phyloP scores from a whole-genome alignment of 2,888 invertebrate genomes.

The Blera fallax region DNA sequence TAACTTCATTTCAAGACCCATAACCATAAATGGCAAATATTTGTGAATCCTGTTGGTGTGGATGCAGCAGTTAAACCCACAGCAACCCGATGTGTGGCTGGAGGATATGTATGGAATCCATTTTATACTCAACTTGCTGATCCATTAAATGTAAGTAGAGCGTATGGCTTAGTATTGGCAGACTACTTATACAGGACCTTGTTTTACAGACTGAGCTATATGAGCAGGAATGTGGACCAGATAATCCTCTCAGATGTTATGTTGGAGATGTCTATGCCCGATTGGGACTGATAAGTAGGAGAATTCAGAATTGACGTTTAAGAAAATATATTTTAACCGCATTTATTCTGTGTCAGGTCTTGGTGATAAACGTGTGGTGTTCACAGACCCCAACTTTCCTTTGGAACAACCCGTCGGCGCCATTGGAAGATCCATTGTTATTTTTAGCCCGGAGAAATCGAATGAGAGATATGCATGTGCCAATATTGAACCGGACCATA shows the following conservation, averaged over 20 bases:
- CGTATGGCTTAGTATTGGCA: background rate
- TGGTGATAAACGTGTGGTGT: conserved; percentile 89
- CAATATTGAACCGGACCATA: conserved; percentile 94
- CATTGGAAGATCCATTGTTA: conserved; percentile 92
- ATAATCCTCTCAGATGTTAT: conserved; percentile 94
- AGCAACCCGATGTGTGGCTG: conserved; percentile 92
- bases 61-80: conserved; percentile 93
- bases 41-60: conserved; percentile 94
- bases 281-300: conserved; percentile 89
- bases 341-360: conserved; percentile 83
- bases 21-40: conserved; percentile 94
- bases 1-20: conserved; percentile 84
- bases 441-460: conserved; percentile 89
- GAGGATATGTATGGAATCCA: conserved; percentile 96
- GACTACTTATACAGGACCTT: background rate
- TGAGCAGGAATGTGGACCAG: conserved; percentile 92
- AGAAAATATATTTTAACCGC: background rate
- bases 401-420: conserved; percentile 90
- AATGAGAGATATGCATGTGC: conserved; percentile 92
- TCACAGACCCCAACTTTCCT: conserved; percentile 94
- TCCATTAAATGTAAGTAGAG: conserved; percentile 88
- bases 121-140: conserved; percentile 94
- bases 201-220: conserved; percentile 89
- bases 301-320: background rate
- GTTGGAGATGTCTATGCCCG: conserved; percentile 94